Conservation (phyloP, 1,140 invertebrate species). For the Lasioglossum albipes region DNA sequence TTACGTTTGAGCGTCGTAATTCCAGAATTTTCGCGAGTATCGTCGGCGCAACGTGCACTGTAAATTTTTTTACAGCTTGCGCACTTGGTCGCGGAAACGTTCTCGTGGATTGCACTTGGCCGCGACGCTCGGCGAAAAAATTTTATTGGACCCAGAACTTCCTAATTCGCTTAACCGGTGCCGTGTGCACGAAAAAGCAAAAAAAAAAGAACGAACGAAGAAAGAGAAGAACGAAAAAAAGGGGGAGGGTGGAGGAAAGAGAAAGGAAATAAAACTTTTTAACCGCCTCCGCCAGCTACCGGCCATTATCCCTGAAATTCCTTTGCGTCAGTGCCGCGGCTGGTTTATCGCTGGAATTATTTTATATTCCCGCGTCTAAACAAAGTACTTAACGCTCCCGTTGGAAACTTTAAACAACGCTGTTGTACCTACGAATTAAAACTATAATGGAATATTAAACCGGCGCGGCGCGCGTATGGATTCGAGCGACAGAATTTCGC, state of each 20-base stretch:
- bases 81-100: constrained; percentile 20
- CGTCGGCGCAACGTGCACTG: constrained; percentile 8
- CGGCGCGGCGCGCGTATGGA: not conserved
- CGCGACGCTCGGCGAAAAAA: constrained; percentile 11
- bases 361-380: constrained; percentile 17
- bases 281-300: not conserved
- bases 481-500: too few species aligned
- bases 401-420: not conserved
- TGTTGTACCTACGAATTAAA: not conserved
- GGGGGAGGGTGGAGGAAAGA: not conserved
- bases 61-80: constrained; percentile 36
- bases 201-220: not conserved
- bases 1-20: constrained; percentile 30
- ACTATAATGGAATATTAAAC: not conserved
- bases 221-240: too few species aligned
- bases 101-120: constrained; percentile 30
- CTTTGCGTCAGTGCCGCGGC: not conserved
- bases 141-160: constrained; percentile 40
- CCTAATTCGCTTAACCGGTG: constrained; percentile 38
- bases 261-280: constrained; percentile 14
- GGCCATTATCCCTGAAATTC: constrained; percentile 20
- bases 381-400: not conserved
- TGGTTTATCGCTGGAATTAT: constrained; percentile 19
- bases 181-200: not conserved
- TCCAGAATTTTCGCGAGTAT: constrained; percentile 8